Evolutionary conservation across 2,797 vertebrate species (phyloP), one percentile per base, ranked within the genome.

Genomic region (Apodemus agrarius): DNA sequence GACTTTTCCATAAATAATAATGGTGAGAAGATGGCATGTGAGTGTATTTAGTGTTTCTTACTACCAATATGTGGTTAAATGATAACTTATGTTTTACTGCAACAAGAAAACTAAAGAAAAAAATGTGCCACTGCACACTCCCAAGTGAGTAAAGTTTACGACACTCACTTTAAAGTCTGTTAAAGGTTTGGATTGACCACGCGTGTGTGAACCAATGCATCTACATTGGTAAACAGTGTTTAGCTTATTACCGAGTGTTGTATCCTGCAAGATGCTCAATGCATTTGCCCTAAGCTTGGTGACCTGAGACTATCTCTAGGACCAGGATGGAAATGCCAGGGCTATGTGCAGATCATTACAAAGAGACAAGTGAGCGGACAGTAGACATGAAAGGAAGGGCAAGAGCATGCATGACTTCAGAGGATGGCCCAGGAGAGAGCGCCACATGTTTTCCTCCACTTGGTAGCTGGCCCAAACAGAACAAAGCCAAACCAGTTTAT

Each of bases 1-100:
- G 79, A 83, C 40, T 40, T 92, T 74, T 74, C 29, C 14, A 29
- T 85, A 63, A n/a, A 54, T 89, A 37, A 1, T 82, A 22, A 0
- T 83, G 57, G 63, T 82, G 67, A 26, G 12, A 86, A 89, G 43
- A 89, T 37, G 87, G 34, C 6, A 13, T 2, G 4, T 83, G 34
- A 93, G 67, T 24, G 1, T 37, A 81, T 78, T 82, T 86, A 82
- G 63, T 92, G 40, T 63, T 43, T 87, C 11, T 67, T 63, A 67
- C 22, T 72, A 52, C 34, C 19, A 59, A 75, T 14, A 83, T 94
- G 40, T 94, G 59, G 11, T 65, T 78, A 83, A 85, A 46, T 54
- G 19, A 57, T 80, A 67, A 74, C 34, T 89, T 84, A 67, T 75
- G 6, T 79, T 92, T 94, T 92, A 90, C 63, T 65, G n/a, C 29